Percentiles rank a stretch among this genome's conserved stretches.
These are phyloP conservation scores for Montipora cactus DNA, from an alignment of 64 coral and sea anemone species.

Conservation along the genomic window DNA sequence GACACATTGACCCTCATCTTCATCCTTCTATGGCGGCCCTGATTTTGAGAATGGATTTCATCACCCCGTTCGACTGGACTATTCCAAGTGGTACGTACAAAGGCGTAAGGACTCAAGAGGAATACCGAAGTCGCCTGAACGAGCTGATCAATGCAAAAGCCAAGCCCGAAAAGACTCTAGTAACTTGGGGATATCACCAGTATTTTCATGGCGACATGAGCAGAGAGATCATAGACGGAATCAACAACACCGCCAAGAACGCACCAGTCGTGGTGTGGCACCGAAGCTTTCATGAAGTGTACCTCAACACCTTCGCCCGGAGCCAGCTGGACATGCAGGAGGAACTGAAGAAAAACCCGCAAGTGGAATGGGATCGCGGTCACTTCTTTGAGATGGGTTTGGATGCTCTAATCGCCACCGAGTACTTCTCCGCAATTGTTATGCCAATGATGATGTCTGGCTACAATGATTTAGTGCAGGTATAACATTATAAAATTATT, in stretches of 20 bases:
- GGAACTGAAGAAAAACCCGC: background rate
- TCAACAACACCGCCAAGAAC: background rate
- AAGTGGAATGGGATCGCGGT: constrained; percentile 13
- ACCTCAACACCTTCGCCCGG: constrained; percentile 1
- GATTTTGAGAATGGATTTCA: constrained; percentile 20
- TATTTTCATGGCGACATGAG: constrained; percentile 30
- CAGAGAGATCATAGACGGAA: background rate
- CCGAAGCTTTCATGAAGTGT: constrained; percentile 34
- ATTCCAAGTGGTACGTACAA: too few relatives aligned
- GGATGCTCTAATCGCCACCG: background rate
- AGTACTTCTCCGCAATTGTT: background rate
- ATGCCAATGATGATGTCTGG: constrained; percentile 7
- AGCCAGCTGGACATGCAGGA: background rate
- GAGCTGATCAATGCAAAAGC: background rate
- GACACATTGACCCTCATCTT: constrained; percentile 54
- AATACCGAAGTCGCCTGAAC: background rate
- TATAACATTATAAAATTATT: background rate
- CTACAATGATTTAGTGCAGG: constrained; percentile 6
- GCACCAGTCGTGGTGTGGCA: constrained; percentile 24
- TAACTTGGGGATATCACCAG: constrained; percentile 45
- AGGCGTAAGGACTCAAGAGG: background rate
- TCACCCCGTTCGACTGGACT: constrained; percentile 48
- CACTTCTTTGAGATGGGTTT: constrained; percentile 28
- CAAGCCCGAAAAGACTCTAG: background rate
- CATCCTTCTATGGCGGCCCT: constrained; percentile 39